Conservation (phyloP, 2,797 vertebrate genomes). For the Artibeus jamaicensis region DNA sequence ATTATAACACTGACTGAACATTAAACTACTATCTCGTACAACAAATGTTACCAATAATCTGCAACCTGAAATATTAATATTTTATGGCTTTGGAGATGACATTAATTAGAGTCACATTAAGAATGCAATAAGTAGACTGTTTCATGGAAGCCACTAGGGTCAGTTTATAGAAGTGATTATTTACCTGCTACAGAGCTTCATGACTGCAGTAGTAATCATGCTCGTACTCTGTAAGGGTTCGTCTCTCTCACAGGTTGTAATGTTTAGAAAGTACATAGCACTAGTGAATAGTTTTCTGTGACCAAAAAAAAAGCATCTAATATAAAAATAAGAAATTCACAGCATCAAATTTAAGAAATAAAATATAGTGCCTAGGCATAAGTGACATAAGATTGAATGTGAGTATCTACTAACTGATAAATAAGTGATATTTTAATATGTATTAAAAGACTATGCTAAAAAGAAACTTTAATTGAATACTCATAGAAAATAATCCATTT, state of each 20-base stretch:
- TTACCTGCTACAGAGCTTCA: slow-evolving; percentile 60
- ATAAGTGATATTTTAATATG: background rate
- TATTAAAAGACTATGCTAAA: background rate
- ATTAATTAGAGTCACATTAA: slow-evolving; percentile 79
- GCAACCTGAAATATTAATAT: slow-evolving; percentile 79
- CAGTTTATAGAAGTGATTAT: slow-evolving; percentile 76
- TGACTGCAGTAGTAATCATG: slow-evolving; percentile 24
- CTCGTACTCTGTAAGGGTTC: background rate
- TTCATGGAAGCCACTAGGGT: slow-evolving; percentile 69
- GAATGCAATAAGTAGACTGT: slow-evolving; percentile 75
- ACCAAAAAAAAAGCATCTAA: background rate
- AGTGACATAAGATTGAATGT: background rate
- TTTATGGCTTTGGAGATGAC: slow-evolving; percentile 73
- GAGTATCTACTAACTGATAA: background rate
- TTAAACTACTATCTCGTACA: slow-evolving; percentile 71
- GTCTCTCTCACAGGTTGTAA: background rate
- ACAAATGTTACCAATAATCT: slow-evolving; percentile 75
- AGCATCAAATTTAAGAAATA: background rate
- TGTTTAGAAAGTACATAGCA: background rate
- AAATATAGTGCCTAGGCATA: background rate
- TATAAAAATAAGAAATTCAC: background rate
- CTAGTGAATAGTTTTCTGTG: background rate
- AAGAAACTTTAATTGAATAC: background rate
- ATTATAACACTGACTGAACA: slow-evolving; percentile 66
- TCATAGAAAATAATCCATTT: background rate